A percentile compares a stretch with the other conserved stretches of the same genome.
Evolutionary conservation across 2,797 vertebrate genomes (phyloP).

Genomic region (Scyliorhinus canicula): DNA sequence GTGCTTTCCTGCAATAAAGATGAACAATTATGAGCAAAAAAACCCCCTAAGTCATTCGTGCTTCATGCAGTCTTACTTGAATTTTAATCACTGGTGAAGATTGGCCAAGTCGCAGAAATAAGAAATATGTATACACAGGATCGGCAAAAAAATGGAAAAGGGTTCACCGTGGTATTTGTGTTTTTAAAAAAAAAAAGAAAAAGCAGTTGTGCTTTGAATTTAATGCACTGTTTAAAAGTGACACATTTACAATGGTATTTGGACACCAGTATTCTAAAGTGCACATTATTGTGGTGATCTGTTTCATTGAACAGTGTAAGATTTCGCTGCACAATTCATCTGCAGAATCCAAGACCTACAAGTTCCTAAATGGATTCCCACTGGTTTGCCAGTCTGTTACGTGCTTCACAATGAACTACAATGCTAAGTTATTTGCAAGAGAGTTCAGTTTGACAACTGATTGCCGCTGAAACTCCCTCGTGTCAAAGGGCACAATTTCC

Average conservation of each 20-base stretch:
- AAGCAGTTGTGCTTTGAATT: not conserved
- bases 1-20: too few relatives aligned
- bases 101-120: not conserved
- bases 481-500: not conserved
- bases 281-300: not conserved
- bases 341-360: not conserved
- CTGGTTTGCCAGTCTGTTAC: not conserved
- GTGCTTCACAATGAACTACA: not conserved
- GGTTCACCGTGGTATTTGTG: not conserved
- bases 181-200: not conserved
- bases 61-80: not conserved
- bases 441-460: not conserved
- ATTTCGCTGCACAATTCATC: too few relatives aligned
- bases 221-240: not conserved
- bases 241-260: slow-evolving; percentile 8
- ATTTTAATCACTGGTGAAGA: not conserved
- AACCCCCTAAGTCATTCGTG: not conserved
- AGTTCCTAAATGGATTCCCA: not conserved
- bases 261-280: not conserved
- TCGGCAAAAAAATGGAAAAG: not conserved
- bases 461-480: too few relatives aligned
- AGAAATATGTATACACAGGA: not conserved
- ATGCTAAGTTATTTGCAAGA: not conserved
- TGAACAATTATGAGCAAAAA: not conserved
- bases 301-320: not conserved